Base-by-base conservation (phyloP, 2,888 invertebrate species). In the Flexamia atlantica region DNA sequence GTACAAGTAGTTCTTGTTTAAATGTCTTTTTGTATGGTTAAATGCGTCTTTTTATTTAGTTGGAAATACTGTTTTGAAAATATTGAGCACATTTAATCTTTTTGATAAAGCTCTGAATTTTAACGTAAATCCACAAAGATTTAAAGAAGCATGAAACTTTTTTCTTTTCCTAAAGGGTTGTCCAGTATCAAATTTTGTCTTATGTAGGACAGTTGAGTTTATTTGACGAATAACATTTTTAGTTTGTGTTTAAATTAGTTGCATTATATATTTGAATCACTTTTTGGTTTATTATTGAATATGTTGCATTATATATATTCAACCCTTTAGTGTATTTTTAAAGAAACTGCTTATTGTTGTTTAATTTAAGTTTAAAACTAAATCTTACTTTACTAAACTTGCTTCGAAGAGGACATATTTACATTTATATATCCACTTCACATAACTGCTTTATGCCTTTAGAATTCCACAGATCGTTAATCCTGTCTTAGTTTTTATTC, bases 371-470 rank as follows among this genome's bases (percentile, higher is more conserved):
- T 20, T 46, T 72, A 40, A 40, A 76, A 76, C 76, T 46, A 76
- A 76, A 76, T 76, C 76, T 42, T 76, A 46, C 23, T n/a, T n/a
- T n/a, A 46, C 25, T 76, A 50, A 76, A 76, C 76, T 42, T 50
- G 50, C 76, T 76, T 76, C 46, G 76, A 76, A 76, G 76, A 25
- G 76, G 76, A 76, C 76, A 76, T 76, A 76, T 70, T 70, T 70
- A 70, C 64, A 64, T 76, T 40, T 76, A 46, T 76, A 76, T 76
- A 76, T 76, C 76, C 76, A 76, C 76, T 76, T 76, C 76, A 46
- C 50, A 9, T 46, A 46, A 46, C 76, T 76, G 40, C 76, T 76
- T 76, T 76, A 76, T 76, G 76, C 5, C 14, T 28, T 20, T 28
- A 72, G 76, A 76, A 76, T 76, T 76, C 76, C 76, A 76, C 76